Evolutionary conservation across 2,113 vertebrate species (phyloP).

Genomic region (Dermatemys mawii): DNA sequence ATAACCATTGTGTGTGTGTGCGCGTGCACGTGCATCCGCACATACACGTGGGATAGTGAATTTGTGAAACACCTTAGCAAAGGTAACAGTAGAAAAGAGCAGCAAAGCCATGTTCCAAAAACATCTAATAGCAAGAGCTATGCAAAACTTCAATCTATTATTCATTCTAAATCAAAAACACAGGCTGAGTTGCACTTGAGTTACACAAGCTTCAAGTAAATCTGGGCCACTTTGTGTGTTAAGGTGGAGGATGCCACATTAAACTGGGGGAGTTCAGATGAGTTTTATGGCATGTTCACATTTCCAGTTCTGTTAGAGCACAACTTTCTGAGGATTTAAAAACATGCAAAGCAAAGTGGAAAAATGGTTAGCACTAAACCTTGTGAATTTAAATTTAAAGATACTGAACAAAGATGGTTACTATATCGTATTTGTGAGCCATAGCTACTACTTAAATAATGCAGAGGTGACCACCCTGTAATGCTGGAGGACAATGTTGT

Average conservation of each 20-base stretch:
- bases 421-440: not conserved
- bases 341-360: not conserved
- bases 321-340: not conserved
- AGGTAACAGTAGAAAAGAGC: not conserved
- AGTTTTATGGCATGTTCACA: not conserved
- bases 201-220: not conserved
- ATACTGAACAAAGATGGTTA: not conserved
- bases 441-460: not conserved
- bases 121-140: not conserved
- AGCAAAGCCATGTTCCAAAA: not conserved
- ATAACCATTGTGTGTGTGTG: not conserved
- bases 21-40: too few relatives aligned
- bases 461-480: not conserved
- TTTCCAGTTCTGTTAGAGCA: not conserved
- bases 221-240: not conserved
- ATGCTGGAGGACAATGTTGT: rapidly evolving
- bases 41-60: not conserved
- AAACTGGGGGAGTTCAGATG: not conserved
- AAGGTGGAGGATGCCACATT: not conserved
- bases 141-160: not conserved
- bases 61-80: not conserved
- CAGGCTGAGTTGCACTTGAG: not conserved
- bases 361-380: not conserved
- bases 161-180: not conserved
- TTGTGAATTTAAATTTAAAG: not conserved